phyloP scores from a whole-genome alignment of 2,888 invertebrate genomes.

The Caenorhabditis afra region DNA sequence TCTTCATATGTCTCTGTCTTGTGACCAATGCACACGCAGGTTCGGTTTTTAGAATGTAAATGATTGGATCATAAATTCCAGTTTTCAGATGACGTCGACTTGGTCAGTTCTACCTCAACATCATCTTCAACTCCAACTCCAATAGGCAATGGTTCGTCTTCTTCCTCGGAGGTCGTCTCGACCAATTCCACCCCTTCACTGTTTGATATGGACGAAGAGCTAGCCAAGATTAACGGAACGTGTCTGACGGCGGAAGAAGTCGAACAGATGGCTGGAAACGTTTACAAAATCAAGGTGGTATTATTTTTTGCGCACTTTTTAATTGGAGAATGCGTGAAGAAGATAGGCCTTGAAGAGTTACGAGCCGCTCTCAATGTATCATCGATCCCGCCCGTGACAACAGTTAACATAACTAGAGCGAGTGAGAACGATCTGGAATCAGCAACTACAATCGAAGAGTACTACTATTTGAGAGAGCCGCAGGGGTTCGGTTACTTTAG shows the following conservation, averaged over 20 bases:
- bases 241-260: constrained; percentile 30
- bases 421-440: constrained; percentile 43
- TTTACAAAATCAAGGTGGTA: constrained; percentile 17
- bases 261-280: constrained; percentile 39
- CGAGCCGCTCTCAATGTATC: constrained; percentile 43
- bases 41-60: background rate
- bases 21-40: constrained; percentile 10
- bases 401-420: constrained; percentile 13
- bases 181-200: constrained; percentile 6
- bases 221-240: constrained; percentile 38
- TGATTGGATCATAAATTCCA: no score
- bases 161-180: background rate
- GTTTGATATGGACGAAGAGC: constrained; percentile 27
- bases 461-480: constrained; percentile 51
- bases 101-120: no score
- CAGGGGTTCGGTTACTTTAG: constrained; percentile 41
- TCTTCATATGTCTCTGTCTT: constrained; percentile 3
- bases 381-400: constrained; percentile 34
- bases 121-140: no score
- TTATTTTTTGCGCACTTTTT: constrained; percentile 20
- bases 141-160: no score
- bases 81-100: no score
- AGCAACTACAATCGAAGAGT: constrained; percentile 39
- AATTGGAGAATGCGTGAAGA: constrained; percentile 17
- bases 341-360: constrained; percentile 39